These are phyloP conservation scores for Lemur catta DNA, from an alignment of 2,797 vertebrate genomes.

Conservation along the genomic window DNA sequence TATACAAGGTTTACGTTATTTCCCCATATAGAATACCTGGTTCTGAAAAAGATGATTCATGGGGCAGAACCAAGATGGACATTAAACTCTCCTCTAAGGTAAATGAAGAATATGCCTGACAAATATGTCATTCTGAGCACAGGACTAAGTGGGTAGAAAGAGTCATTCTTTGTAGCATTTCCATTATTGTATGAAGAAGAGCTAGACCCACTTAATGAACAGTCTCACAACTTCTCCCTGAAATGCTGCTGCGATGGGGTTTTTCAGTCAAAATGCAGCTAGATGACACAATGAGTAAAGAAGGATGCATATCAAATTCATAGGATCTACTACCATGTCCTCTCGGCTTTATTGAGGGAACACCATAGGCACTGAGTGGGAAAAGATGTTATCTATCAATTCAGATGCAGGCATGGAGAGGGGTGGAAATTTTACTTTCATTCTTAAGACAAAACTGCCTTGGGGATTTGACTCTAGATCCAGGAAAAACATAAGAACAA, in stretches of 20 bases:
- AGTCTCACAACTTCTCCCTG: neutral
- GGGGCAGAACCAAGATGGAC: conserved; percentile 26
- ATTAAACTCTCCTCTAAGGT: conserved; percentile 32
- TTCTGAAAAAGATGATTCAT: conserved; percentile 36
- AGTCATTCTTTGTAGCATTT: conserved; percentile 14
- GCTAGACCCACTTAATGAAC: neutral
- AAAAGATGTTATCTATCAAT: neutral
- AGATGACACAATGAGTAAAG: neutral
- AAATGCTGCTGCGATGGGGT: conserved; percentile 11
- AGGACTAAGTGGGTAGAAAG: conserved; percentile 7
- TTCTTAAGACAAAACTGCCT: conserved; percentile 8
- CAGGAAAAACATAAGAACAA: conserved; percentile 6
- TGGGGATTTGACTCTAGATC: neutral
- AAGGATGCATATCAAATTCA: neutral
- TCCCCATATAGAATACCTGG: neutral
- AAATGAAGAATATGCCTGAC: conserved; percentile 8
- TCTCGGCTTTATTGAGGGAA: neutral
- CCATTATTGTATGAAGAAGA: neutral
- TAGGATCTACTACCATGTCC: neutral
- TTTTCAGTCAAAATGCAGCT: conserved; percentile 8
- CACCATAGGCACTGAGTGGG: neutral
- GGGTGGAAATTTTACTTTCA: conserved; percentile 6
- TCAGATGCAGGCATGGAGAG: neutral
- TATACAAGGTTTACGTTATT: conserved; percentile 21
- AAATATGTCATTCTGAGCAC: conserved; percentile 28